Evolutionary conservation across 2,797 vertebrate species (phyloP).

Genomic region (Phoebastria nigripes): DNA sequence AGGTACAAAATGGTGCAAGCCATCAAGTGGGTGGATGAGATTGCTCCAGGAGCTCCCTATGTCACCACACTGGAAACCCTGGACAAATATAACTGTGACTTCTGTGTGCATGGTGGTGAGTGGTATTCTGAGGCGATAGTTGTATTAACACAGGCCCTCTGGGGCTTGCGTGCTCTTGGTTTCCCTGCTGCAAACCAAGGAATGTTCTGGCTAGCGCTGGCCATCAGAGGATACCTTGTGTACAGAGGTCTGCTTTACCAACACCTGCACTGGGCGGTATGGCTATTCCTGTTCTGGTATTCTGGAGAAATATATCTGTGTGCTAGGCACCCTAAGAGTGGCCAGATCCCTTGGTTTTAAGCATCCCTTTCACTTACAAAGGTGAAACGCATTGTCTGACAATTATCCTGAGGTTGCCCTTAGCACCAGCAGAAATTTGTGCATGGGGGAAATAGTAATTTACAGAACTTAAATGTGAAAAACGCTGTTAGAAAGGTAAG

Average conservation of each 20-base stretch:
- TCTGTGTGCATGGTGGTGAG: conserved; percentile 92
- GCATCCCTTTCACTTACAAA: background rate
- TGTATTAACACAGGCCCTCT: accelerated
- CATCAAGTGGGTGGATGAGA: conserved; percentile 98
- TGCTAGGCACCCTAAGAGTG: background rate
- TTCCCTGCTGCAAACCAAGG: background rate
- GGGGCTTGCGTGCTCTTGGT: background rate
- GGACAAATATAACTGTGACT: conserved; percentile 92
- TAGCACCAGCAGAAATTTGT: background rate
- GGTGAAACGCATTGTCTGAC: background rate
- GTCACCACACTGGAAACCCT: conserved; percentile 94
- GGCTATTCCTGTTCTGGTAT: background rate
- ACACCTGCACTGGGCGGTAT: accelerated
- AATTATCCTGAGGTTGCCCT: background rate
- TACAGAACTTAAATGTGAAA: background rate
- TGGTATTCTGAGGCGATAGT: background rate
- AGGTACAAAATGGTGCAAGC: conserved; percentile 96
- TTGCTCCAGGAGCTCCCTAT: conserved; percentile 92
- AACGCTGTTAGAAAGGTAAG: background rate
- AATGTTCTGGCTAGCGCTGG: accelerated
- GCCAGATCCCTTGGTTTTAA: background rate
- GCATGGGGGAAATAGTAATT: background rate
- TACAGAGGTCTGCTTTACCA: background rate
- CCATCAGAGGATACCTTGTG: accelerated
- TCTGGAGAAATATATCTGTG: background rate